Percentiles rank a stretch among this genome's conserved stretches.
phyloP scores from a whole-genome alignment of 2,113 vertebrate species.

The Sakesphorus luctuosus region DNA sequence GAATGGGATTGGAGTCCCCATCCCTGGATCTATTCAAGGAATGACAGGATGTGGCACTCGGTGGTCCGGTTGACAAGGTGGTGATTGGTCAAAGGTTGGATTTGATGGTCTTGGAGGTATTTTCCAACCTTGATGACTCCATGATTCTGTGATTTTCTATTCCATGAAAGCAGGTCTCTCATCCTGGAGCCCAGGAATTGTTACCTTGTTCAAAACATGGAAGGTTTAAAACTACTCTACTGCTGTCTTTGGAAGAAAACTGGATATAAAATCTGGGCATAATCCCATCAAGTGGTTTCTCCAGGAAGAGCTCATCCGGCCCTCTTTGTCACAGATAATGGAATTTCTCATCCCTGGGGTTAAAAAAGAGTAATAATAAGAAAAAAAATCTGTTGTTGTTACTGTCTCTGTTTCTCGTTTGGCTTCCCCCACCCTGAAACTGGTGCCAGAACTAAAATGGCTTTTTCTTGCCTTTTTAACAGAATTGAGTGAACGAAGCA shows the following conservation, averaged over 20 bases:
- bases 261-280: background rate
- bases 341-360: background rate
- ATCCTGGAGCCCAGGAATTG: background rate
- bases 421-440: background rate
- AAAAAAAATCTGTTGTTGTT: background rate
- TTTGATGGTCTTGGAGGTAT: background rate
- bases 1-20: background rate
- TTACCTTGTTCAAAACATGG: rapidly evolving
- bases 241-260: background rate
- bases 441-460: background rate
- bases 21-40: background rate
- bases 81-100: background rate
- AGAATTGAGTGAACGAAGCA: background rate
- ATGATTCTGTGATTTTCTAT: background rate
- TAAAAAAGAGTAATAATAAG: background rate
- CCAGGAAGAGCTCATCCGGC: background rate
- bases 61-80: background rate
- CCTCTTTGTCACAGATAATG: background rate
- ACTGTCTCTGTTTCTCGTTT: background rate
- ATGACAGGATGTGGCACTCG: background rate
- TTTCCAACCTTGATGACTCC: background rate
- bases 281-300: background rate
- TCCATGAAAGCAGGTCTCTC: background rate
- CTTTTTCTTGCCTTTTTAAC: background rate
- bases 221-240: too few species aligned